Conservation (phyloP, 2,888 invertebrate genomes). For the Fragum whitleyi region DNA sequence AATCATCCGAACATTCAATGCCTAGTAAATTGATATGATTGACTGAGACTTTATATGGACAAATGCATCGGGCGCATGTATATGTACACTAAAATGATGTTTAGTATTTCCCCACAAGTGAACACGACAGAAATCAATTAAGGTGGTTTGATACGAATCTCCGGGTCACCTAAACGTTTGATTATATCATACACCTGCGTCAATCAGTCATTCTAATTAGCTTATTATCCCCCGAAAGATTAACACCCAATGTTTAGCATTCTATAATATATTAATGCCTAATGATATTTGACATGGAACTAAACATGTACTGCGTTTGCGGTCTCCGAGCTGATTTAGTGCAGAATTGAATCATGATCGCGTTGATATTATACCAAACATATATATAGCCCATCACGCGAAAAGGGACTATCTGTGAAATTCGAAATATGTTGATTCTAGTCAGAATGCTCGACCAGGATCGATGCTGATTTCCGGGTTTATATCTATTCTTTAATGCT, state of each 20-base stretch:
- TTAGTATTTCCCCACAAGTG: too few relatives aligned
- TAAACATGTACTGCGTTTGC: not conserved
- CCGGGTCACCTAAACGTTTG: conserved; percentile 6
- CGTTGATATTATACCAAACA: not conserved
- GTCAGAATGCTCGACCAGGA: too few relatives aligned
- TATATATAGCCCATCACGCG: too few relatives aligned
- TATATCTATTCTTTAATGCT: too few relatives aligned
- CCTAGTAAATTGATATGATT: too few relatives aligned
- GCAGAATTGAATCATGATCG: not conserved
- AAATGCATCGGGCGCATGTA: too few relatives aligned
- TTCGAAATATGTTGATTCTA: too few relatives aligned
- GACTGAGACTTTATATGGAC: too few relatives aligned
- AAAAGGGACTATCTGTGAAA: too few relatives aligned
- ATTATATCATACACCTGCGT: conserved; percentile 22
- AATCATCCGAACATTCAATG: too few relatives aligned
- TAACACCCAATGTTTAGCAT: conserved; percentile 4
- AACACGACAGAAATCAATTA: conserved; percentile 17
- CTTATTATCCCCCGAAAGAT: not conserved
- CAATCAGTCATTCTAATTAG: not conserved
- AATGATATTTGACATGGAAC: conserved; percentile 4
- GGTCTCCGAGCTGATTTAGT: not conserved
- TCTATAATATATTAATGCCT: conserved; percentile 1
- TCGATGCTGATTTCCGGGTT: too few relatives aligned
- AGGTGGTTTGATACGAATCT: not conserved
- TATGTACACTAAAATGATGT: too few relatives aligned